Evolutionary conservation across 2,797 vertebrate genomes (phyloP), one percentile per base, ranked within the genome.

Genomic region (Vultur gryphus): DNA sequence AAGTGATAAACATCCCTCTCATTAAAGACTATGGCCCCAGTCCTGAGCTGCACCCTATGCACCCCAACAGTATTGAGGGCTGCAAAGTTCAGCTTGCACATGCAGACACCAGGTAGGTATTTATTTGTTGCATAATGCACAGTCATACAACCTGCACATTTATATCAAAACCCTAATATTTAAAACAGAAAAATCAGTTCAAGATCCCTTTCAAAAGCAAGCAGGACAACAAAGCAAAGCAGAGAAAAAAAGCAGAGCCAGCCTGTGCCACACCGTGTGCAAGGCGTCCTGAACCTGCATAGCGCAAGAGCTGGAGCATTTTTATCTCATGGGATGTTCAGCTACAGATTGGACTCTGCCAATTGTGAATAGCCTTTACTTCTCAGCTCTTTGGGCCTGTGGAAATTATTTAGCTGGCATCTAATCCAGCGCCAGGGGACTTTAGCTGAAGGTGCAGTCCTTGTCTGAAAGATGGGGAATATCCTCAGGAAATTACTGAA

Each of bases 251-350:
- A 31, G 2, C 28, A 49, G 43, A 81, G 21, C 17, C 41, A 28
- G 23, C 7, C 11, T 2, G 0, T 89, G 39, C 26, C 39, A 67
- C 5, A 8, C 2, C 0, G 0, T 16, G 11, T 48, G 9, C 12
- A n/a, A 59, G 49, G 37, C 82, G 35, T 41, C 29, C 67, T 52
- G 43, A 81, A 37, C 6, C 25, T 59, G 28, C 33, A 28, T 10
- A 9, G 16, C 12, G 29, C 26, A 37, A 54, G 48, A 67, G 43
- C 35, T 39, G 13, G 35, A 24, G n/a, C 4, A 49, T 67, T 93
- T 87, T 67, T 84, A 62, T 61, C 52, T 46, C 10, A 5, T 6
- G n/a, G 11, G 41, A 35, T 29, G 41, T 54, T 86, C 65, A 80
- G 16, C n/a, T 84, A 16, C 7, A 43, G 61, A 48, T 2, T 48